Conservation (phyloP, 2,113 vertebrate species). For the Suricata suricatta region DNA sequence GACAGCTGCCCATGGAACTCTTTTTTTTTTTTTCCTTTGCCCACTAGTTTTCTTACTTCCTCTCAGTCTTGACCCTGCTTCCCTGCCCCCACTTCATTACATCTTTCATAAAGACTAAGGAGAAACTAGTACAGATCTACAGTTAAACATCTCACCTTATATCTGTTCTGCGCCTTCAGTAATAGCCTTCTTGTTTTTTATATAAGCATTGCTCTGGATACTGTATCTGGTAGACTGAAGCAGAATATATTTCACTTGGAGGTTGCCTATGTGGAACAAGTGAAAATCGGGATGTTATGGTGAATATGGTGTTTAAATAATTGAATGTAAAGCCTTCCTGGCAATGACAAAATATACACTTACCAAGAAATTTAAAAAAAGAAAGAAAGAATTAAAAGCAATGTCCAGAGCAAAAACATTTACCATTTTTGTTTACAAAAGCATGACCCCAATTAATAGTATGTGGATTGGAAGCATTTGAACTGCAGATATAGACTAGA, state of each 20-base stretch:
- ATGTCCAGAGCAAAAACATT: conserved; percentile 55
- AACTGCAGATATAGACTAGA: conserved; percentile 37
- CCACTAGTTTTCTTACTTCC: neutral
- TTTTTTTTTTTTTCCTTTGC: neutral
- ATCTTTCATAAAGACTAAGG: neutral
- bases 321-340: conserved; percentile 45
- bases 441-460: conserved; percentile 51
- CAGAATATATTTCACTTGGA: neutral
- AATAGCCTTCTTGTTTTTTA: neutral
- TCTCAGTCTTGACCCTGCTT: neutral
- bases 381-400: conserved; percentile 17
- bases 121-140: neutral
- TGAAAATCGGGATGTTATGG: neutral
- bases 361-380: neutral
- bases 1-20: neutral
- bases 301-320: conserved; percentile 36
- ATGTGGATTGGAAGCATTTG: neutral
- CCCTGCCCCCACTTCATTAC: neutral
- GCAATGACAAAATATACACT: neutral
- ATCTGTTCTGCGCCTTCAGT: neutral
- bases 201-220: neutral
- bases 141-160: neutral
- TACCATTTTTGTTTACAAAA: conserved; percentile 71
- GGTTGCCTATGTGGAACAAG: neutral
- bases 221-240: neutral